Percentiles rank a stretch among this genome's conserved stretches.
Conservation (phyloP, 2,797 vertebrate species). For the Salarias fasciatus region DNA sequence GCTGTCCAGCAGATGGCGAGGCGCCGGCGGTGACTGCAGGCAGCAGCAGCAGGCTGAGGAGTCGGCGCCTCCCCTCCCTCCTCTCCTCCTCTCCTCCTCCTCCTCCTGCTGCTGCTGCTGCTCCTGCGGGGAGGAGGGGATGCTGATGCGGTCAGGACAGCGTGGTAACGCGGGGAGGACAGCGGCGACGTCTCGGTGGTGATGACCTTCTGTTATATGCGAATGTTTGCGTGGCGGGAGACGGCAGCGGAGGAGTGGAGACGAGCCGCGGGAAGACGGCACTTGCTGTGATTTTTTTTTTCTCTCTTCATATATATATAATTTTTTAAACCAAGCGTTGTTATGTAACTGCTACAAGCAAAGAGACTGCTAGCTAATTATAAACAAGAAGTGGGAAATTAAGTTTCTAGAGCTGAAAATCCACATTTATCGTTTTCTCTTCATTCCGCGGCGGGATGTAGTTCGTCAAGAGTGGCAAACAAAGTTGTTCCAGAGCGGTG, state of each 20-base stretch:
- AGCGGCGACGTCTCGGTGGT: not conserved
- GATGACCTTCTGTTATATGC: conserved; percentile 9
- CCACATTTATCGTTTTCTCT: not conserved
- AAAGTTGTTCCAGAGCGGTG: conserved; percentile 67
- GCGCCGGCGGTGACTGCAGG: conserved; percentile 32
- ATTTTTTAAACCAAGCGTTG: not conserved
- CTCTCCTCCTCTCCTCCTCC: too few relatives aligned
- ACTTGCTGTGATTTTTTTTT: not conserved
- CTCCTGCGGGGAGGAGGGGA: conserved; percentile 12
- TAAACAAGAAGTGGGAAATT: not conserved
- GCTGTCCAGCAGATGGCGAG: conserved; percentile 75
- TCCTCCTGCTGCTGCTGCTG: conserved; percentile 6
- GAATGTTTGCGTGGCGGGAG: not conserved
- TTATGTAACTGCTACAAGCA: conserved; percentile 6
- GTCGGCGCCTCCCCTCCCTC: conserved; percentile 7
- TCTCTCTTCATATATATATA: too few relatives aligned
- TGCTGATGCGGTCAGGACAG: conserved; percentile 53
- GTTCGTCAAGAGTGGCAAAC: conserved; percentile 45
- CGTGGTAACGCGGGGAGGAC: conserved; percentile 21
- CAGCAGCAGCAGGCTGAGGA: too few relatives aligned
- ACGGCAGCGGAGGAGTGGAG: not conserved
- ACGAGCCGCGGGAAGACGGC: not conserved
- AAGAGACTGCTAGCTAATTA: conserved; percentile 4
- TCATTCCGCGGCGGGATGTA: conserved; percentile 39
- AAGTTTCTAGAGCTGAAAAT: not conserved